Conservation (phyloP, 64 coral and sea anemone species). For the Exaiptasia diaphana region DNA sequence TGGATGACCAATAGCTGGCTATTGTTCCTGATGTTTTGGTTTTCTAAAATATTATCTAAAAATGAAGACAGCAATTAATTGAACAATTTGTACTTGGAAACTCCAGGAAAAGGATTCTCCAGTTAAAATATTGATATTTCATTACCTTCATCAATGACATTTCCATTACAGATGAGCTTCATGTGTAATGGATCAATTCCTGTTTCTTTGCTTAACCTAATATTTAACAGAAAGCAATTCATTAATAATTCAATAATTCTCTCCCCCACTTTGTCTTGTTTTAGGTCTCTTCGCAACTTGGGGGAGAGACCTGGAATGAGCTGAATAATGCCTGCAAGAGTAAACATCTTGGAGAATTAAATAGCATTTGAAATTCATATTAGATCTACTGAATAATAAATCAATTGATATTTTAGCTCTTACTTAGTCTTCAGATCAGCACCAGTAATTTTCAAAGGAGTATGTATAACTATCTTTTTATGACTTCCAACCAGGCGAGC, state of each 20-base stretch:
- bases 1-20: slow-evolving; percentile 60
- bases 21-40: slow-evolving; percentile 69
- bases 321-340: too few species aligned
- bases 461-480: slow-evolving; percentile 58
- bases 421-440: slow-evolving; percentile 68
- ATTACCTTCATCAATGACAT: slow-evolving; percentile 74
- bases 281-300: too few species aligned
- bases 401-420: too few species aligned
- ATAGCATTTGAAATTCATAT: too few species aligned
- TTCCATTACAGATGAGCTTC: slow-evolving; percentile 77
- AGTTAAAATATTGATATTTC: background rate
- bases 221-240: background rate
- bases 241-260: too few species aligned
- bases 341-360: too few species aligned
- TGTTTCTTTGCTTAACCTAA: slow-evolving; percentile 56
- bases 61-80: background rate
- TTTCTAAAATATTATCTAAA: slow-evolving; percentile 54
- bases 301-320: too few species aligned
- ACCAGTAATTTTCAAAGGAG: slow-evolving; percentile 43
- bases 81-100: background rate
- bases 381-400: too few species aligned
- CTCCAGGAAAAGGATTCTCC: background rate
- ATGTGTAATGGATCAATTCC: slow-evolving; percentile 36
- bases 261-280: too few species aligned
- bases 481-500: slow-evolving; percentile 51